A percentile compares a stretch with the other conserved stretches of the same genome.
Evolutionary conservation across 2,113 vertebrate species (phyloP).

Genomic region (Ailurus styani): DNA sequence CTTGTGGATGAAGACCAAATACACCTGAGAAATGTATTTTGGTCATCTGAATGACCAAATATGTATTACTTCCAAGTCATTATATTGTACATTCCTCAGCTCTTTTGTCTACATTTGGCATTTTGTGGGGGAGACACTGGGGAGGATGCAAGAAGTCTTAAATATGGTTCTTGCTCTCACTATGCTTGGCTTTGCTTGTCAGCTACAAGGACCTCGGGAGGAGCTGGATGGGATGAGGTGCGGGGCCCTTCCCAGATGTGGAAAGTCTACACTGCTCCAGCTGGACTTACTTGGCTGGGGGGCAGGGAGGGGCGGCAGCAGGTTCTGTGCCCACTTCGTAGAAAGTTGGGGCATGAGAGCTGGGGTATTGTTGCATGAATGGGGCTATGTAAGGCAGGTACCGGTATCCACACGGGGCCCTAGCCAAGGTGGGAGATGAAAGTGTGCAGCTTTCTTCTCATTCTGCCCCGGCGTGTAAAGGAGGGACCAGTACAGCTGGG

Average conservation of each 20-base stretch:
- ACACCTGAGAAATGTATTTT: not conserved
- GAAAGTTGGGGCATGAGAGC: not conserved
- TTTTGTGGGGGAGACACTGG: not conserved
- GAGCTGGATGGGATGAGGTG: not conserved
- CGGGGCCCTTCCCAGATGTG: not conserved
- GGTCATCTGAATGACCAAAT: not conserved
- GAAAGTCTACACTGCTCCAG: not conserved
- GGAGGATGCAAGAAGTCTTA: not conserved
- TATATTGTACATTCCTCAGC: not conserved
- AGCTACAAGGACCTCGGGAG: not conserved
- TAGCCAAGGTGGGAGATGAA: not conserved
- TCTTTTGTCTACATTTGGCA: not conserved
- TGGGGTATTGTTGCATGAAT: not conserved
- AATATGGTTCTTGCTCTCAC: not conserved
- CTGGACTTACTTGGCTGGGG: not conserved
- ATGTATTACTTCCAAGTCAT: not conserved
- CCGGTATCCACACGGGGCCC: not conserved
- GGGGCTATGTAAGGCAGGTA: not conserved
- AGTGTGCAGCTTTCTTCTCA: not conserved
- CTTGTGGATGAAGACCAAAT: not conserved
- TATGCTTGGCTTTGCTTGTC: not conserved
- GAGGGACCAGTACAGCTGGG: not conserved
- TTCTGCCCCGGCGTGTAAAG: not conserved
- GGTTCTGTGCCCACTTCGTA: not conserved
- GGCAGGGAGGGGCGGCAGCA: not conserved